phyloP scores from a whole-genome alignment of 2,113 vertebrate genomes.

The Hoplias malabaricus region DNA sequence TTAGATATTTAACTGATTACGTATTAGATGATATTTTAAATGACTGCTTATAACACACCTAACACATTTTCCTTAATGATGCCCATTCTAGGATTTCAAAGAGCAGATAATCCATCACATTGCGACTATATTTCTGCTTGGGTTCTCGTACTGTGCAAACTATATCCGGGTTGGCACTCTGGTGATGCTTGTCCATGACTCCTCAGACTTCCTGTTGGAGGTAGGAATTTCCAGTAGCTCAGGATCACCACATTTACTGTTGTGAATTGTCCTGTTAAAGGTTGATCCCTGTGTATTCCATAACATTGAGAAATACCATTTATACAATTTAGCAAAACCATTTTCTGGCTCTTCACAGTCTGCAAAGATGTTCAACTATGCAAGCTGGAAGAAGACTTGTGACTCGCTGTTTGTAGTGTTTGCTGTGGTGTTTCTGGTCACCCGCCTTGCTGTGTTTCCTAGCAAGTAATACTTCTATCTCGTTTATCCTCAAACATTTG shows the following conservation, averaged over 20 bases:
- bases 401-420: constrained; percentile 81
- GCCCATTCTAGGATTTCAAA: constrained; percentile 82
- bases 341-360: constrained; percentile 66
- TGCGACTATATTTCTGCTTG: constrained; percentile 82
- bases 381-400: constrained; percentile 80
- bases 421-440: constrained; percentile 79
- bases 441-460: constrained; percentile 81
- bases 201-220: constrained; percentile 85
- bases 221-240: constrained; percentile 62
- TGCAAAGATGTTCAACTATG: constrained; percentile 87
- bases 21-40: no score
- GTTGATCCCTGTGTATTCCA: no score
- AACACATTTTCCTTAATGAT: no score
- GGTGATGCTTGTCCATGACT: constrained; percentile 87
- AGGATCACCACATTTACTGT: not conserved
- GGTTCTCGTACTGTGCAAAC: constrained; percentile 90
- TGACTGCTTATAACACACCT: no score
- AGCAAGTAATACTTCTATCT: constrained; percentile 76
- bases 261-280: not conserved
- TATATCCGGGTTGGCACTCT: constrained; percentile 86
- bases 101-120: constrained; percentile 88
- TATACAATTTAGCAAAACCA: no score
- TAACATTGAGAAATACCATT: no score
- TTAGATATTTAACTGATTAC: no score
- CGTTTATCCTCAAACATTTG: not conserved